These are phyloP conservation scores for Melospiza melodia DNA, from an alignment of 2,113 vertebrate species.

Conservation along the genomic window DNA sequence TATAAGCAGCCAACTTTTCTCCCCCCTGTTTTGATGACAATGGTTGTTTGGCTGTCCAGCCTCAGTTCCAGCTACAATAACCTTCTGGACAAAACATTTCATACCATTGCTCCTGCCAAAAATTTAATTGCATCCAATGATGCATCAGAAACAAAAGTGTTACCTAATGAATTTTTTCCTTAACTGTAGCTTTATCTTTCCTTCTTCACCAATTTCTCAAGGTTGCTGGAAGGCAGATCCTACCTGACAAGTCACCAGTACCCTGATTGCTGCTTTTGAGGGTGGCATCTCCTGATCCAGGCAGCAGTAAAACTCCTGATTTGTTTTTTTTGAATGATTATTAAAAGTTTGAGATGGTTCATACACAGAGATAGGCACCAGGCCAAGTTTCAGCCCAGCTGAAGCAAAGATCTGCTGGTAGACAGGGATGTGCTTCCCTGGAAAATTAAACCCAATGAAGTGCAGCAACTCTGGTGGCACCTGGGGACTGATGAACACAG, in stretches of 20 bases:
- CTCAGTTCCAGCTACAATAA: not conserved
- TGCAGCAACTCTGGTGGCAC: not conserved
- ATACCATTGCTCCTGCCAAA: conserved; percentile 16
- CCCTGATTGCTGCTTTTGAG: not conserved
- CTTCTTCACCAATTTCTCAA: conserved; percentile 11
- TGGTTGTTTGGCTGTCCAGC: not conserved
- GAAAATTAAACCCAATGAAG: not conserved
- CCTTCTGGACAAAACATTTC: conserved; percentile 42
- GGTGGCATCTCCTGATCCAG: not conserved
- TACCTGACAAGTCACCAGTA: not conserved
- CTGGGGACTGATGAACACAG: not conserved
- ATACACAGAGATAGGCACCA: not conserved
- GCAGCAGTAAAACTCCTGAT: not conserved
- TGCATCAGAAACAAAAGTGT: conserved; percentile 31
- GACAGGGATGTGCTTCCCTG: not conserved
- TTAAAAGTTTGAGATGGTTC: not conserved
- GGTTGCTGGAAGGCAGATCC: not conserved
- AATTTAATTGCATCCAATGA: conserved; percentile 48
- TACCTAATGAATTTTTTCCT: conserved; percentile 19
- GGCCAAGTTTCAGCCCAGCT: not conserved
- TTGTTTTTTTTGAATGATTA: not conserved
- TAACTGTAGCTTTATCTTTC: not conserved
- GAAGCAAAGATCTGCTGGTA: not conserved
- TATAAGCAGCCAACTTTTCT: not conserved
- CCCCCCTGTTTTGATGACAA: not conserved